phyloP scores from a whole-genome alignment of 1,140 invertebrate genomes.

The Ceratoteleas bidentatus region DNA sequence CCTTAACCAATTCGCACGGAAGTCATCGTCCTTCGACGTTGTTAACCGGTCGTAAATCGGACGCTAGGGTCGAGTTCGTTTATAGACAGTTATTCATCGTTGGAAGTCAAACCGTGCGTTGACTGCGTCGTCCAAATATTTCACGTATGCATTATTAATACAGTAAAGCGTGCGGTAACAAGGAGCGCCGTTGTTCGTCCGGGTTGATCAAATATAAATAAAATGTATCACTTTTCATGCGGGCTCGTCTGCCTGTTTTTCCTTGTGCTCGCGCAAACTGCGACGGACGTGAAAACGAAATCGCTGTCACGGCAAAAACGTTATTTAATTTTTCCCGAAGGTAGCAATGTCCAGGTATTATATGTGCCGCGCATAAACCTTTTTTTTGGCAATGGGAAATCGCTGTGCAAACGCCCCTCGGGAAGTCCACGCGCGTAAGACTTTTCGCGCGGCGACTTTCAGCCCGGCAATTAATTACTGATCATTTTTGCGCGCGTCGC shows the following conservation, averaged over 20 bases:
- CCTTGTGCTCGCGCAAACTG: slow-evolving; percentile 17
- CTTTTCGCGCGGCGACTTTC: too few species aligned
- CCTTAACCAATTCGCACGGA: too few species aligned
- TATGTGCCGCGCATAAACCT: slow-evolving; percentile 8
- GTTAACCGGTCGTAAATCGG: too few species aligned
- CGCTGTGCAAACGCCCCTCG: neutral
- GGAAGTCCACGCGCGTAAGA: too few species aligned
- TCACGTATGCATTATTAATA: slow-evolving; percentile 13
- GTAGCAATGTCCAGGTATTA: slow-evolving; percentile 77
- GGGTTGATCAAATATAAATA: slow-evolving; percentile 11
- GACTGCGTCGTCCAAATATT: slow-evolving; percentile 1
- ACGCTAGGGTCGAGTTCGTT: too few species aligned
- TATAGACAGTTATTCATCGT: neutral
- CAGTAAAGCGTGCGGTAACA: neutral
- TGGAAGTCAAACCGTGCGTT: neutral
- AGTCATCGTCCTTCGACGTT: too few species aligned
- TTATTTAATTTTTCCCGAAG: slow-evolving; percentile 77
- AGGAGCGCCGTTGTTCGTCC: neutral
- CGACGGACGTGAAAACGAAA: slow-evolving; percentile 42
- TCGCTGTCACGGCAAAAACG: slow-evolving; percentile 74
- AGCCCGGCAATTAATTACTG: neutral
- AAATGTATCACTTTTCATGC: slow-evolving; percentile 27
- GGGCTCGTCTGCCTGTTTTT: slow-evolving; percentile 4
- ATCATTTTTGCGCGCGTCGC: neutral
- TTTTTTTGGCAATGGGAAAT: neutral